These are phyloP conservation scores for Ctenomys sociabilis DNA, from an alignment of 2,113 vertebrate genomes.

Conservation along the genomic window DNA sequence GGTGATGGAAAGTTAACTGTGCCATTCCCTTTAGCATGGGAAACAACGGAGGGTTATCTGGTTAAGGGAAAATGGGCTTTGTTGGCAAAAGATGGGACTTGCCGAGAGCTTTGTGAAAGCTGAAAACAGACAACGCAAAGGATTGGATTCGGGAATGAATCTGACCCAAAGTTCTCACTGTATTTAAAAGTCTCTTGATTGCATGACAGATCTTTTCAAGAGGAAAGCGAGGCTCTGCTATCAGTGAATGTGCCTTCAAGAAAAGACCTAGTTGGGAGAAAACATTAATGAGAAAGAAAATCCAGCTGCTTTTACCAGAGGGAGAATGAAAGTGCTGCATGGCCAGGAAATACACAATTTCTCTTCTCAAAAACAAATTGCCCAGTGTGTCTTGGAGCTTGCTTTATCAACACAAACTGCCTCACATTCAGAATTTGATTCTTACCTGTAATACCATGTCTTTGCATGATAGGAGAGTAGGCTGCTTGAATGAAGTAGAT, in stretches of 20 bases:
- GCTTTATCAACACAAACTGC: not conserved
- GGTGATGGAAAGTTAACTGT: not conserved
- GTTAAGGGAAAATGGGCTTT: not conserved
- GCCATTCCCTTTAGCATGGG: rapidly evolving
- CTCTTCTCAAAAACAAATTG: not conserved
- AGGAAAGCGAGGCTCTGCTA: not conserved
- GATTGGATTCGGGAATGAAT: not conserved
- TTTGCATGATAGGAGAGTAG: not conserved
- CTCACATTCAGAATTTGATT: not conserved
- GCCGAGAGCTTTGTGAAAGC: not conserved
- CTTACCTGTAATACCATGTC: not conserved
- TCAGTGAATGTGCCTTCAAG: not conserved
- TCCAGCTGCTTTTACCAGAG: not conserved
- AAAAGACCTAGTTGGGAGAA: not conserved
- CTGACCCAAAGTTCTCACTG: not conserved
- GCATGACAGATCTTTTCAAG: not conserved
- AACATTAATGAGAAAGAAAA: not conserved
- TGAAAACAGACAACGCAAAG: not conserved
- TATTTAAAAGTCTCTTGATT: not conserved
- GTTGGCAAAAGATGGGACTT: not conserved
- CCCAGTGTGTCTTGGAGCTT: not conserved
- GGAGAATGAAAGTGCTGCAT: not conserved
- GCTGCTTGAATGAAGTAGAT: not conserved
- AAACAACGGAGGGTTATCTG: not conserved
- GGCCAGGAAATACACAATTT: not conserved